These are phyloP conservation scores for Dynastes grantii DNA, from an alignment of 2,888 invertebrate genomes.

Conservation along the genomic window DNA sequence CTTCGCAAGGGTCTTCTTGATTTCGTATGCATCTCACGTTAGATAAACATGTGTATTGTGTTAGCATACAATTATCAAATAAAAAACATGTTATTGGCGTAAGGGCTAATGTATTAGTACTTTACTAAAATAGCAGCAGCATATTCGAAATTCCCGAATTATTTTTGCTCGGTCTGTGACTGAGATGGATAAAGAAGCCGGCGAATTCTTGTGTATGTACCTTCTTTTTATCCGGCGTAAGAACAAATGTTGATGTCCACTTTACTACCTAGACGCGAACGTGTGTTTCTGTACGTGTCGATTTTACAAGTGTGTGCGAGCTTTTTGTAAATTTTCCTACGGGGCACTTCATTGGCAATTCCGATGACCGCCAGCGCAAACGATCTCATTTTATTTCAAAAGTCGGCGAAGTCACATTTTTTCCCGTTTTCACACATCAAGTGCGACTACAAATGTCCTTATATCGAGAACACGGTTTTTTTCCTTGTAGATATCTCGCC, in stretches of 20 bases:
- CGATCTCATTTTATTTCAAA: constrained; percentile 47
- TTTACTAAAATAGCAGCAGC: constrained; percentile 45
- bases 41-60: constrained; percentile 40
- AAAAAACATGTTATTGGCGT: constrained; percentile 32
- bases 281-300: constrained; percentile 23
- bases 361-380: constrained; percentile 47
- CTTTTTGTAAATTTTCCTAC: constrained; percentile 44
- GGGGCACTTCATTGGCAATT: constrained; percentile 40
- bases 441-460: constrained; percentile 67
- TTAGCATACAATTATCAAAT: constrained; percentile 42
- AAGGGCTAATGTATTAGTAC: constrained; percentile 45
- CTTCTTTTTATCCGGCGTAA: constrained; percentile 40
- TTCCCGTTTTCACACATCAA: constrained; percentile 63
- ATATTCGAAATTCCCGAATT: constrained; percentile 39
- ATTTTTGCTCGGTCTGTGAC: constrained; percentile 35
- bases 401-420: constrained; percentile 49
- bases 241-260: constrained; percentile 34
- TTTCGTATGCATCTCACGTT: constrained; percentile 40
- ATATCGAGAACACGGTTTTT: constrained; percentile 65
- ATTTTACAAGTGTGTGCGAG: constrained; percentile 33
- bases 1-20: not conserved
- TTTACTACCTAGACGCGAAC: constrained; percentile 24
- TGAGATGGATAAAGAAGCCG: constrained; percentile 36
- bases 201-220: constrained; percentile 34
- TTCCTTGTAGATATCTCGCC: constrained; percentile 56